phyloP scores from a whole-genome alignment of 2,888 invertebrate species.

The Pharmacophagus antenor region DNA sequence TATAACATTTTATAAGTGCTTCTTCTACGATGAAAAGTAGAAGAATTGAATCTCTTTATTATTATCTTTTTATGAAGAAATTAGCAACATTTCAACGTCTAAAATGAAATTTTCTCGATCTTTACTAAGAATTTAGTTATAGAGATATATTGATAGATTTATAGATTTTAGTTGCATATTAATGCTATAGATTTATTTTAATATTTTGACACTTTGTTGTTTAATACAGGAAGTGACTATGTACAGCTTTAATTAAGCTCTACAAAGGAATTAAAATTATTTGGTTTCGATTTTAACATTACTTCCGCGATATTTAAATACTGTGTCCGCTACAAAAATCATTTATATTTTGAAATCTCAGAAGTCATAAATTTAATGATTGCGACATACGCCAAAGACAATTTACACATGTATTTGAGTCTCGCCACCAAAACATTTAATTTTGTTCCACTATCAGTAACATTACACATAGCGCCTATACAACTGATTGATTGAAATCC shows the following conservation, averaged over 20 bases:
- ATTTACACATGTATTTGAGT: neutral
- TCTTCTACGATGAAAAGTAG: no score
- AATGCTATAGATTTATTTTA: neutral
- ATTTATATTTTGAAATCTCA: neutral
- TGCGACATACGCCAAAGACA: neutral
- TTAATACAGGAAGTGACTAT: neutral
- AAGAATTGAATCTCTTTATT: no score
- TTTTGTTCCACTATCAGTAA: neutral
- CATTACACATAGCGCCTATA: no score
- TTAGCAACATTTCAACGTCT: no score
- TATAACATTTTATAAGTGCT: no score
- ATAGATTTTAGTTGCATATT: no score
- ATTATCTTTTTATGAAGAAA: no score
- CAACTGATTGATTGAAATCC: no score
- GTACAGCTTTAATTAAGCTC: neutral
- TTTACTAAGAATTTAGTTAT: no score
- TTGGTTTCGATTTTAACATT: neutral
- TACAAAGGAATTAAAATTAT: neutral
- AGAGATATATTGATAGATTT: no score
- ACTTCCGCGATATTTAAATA: neutral
- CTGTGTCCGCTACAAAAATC: neutral
- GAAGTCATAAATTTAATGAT: neutral
- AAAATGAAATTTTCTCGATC: no score
- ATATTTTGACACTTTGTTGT: neutral
- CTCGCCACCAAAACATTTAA: neutral